A percentile compares a stretch with the other conserved stretches of the same genome.
phyloP scores from a whole-genome alignment of 2,113 vertebrate species.

The Alligator mississippiensis region DNA sequence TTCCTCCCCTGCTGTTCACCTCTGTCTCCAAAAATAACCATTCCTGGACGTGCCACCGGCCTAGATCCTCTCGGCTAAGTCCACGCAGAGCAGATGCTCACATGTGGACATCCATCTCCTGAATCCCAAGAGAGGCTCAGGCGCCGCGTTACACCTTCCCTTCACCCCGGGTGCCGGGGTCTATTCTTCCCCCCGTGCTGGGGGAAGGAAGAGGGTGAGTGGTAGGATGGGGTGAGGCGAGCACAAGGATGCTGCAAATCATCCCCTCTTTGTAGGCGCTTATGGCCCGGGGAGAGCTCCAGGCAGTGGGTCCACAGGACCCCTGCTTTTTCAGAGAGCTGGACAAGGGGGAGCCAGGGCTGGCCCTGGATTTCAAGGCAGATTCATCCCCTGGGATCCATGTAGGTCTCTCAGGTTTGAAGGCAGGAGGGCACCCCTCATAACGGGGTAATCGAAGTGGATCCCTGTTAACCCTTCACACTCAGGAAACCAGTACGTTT shows the following conservation, averaged over 20 bases:
- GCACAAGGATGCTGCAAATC: not conserved
- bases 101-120: not conserved
- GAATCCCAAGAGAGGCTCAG: not conserved
- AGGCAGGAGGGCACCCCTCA: not conserved
- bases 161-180: not conserved
- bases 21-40: not conserved
- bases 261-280: not conserved
- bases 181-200: not conserved
- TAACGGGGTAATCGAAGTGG: not conserved
- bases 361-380: not conserved
- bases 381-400: fast-evolving
- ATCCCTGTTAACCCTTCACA: not conserved
- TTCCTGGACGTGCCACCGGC: not conserved
- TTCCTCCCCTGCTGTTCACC: no score
- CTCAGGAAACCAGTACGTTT: not conserved
- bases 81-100: not conserved
- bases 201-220: fast-evolving
- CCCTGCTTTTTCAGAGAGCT: not conserved
- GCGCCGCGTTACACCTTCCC: not conserved
- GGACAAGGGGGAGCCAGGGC: not conserved
- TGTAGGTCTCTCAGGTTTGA: not conserved
- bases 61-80: not conserved
- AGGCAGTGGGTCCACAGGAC: not conserved
- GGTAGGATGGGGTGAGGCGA: not conserved
- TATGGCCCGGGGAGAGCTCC: not conserved